Base-by-base conservation (phyloP, 2,797 vertebrate species). In the Ceryle rudis region DNA sequence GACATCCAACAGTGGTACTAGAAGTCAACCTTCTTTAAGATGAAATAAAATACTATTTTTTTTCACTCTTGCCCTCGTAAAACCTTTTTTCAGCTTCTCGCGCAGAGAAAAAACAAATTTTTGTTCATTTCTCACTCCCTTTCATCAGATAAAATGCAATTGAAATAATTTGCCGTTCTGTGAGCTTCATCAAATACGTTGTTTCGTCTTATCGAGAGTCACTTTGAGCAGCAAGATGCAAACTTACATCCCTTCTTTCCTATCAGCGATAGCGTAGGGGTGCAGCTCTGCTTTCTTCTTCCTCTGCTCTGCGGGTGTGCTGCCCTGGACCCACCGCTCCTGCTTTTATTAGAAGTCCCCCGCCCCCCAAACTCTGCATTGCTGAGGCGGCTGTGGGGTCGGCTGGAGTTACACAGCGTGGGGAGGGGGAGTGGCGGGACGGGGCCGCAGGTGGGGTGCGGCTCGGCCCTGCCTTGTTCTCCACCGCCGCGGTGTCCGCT, bases 161-260 rank as follows among this genome's bases (percentile, higher is more conserved):
- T 7, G 23, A 22, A 29, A 49, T 33, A 8, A 2, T 0, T 17
- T 6, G 3, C 3, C 1, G 2, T 6, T 21, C 5, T 2, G 6
- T 9, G 41, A 3, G 4, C n/a, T 23, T 12, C 22, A 2, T 3
- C 1, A 3, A 5, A 6, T 0, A 7, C 6, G 6, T 19, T 20
- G 11, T 18, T 7, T 35, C 14, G 3, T 41, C 17, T n/a, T 2
- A 1, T 2, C 25, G 10, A 21, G 16, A 6, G 8, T 25, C 31
- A 0, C 2, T 3, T 0, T 1, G 4, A 18, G 17, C 17, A 20
- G 71, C 16, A n/a, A n/a, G 29, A n/a, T 23, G 42, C 31, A 14
- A 25, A n/a, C 41, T 44, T 44, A 16, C 31, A 46, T 10, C 62
- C 29, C 18, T 10, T 6, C 1, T 44, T 64, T n/a, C 29, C 9